Evolutionary conservation across 2,113 vertebrate species (phyloP).

Genomic region (Cyprinodon variegatus): DNA sequence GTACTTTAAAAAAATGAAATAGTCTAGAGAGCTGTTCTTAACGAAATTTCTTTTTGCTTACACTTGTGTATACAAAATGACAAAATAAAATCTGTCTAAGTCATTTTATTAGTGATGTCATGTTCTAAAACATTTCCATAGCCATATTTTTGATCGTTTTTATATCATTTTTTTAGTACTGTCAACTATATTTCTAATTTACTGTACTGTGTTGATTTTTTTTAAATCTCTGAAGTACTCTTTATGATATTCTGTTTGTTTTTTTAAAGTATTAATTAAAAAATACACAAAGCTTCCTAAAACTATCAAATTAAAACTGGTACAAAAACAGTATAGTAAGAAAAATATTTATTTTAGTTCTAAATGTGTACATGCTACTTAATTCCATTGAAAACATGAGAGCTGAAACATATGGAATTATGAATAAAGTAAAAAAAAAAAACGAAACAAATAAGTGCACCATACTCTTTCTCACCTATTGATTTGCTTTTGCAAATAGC

Average conservation of each 20-base stretch:
- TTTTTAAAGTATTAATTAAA: too few relatives aligned
- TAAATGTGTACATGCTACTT: background rate
- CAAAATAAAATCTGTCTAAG: too few relatives aligned
- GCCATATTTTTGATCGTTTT: background rate
- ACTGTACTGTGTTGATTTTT: background rate
- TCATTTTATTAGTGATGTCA: too few relatives aligned
- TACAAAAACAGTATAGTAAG: background rate
- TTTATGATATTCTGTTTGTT: too few relatives aligned
- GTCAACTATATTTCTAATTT: background rate
- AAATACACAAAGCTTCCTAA: too few relatives aligned
- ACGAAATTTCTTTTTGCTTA: too few relatives aligned
- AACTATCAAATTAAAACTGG: background rate
- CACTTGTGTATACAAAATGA: too few relatives aligned
- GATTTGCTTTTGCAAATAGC: conserved; percentile 54
- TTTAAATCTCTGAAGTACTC: background rate
- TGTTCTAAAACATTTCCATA: background rate
- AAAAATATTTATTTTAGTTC: too few relatives aligned
- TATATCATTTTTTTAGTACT: background rate
- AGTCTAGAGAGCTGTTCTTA: too few relatives aligned
- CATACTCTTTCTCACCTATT: conserved; percentile 2
- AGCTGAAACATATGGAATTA: background rate
- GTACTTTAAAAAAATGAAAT: too few relatives aligned
- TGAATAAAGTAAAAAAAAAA: background rate
- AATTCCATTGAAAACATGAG: background rate
- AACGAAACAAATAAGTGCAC: background rate